phyloP scores from a whole-genome alignment of 53 echinoderm and acorn worm species.

The Temnopleurus reevesii region DNA sequence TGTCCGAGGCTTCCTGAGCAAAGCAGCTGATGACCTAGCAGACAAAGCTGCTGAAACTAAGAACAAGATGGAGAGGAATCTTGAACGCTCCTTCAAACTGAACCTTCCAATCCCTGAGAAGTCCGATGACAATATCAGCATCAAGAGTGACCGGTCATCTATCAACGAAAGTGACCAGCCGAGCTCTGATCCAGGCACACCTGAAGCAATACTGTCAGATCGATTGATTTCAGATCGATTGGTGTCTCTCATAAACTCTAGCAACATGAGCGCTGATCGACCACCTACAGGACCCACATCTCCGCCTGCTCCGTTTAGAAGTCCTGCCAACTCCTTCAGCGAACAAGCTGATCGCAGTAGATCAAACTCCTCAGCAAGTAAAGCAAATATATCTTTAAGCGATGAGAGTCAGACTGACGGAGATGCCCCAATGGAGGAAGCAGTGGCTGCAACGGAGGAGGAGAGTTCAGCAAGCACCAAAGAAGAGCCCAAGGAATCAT shows the following conservation, averaged over 20 bases:
- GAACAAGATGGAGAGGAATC: conserved; percentile 64
- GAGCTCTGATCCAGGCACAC: conserved; percentile 2
- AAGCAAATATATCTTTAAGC: not conserved
- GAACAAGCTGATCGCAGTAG: not conserved
- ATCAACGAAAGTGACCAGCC: not conserved
- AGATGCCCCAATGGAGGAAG: not conserved
- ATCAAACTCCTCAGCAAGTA: not conserved
- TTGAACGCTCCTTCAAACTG: conserved; percentile 60
- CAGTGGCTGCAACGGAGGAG: not conserved
- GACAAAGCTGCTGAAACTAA: conserved; percentile 71
- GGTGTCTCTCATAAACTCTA: conserved; percentile 30
- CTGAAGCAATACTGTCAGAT: conserved; percentile 38
- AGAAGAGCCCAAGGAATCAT: not conserved
- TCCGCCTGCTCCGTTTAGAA: conserved; percentile 9
- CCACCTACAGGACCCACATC: not conserved
- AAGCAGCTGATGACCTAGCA: conserved; percentile 79
- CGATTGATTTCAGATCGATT: no score
- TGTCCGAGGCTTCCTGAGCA: conserved; percentile 73
- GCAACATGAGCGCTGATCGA: conserved; percentile 41
- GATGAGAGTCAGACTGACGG: not conserved
- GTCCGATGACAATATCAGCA: conserved; percentile 37
- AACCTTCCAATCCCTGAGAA: conserved; percentile 39
- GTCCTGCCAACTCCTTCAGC: conserved; percentile 15
- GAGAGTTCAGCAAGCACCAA: not conserved
- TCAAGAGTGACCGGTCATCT: conserved; percentile 53